Conservation (phyloP, 1,140 invertebrate species). For the Bombus fervidus region DNA sequence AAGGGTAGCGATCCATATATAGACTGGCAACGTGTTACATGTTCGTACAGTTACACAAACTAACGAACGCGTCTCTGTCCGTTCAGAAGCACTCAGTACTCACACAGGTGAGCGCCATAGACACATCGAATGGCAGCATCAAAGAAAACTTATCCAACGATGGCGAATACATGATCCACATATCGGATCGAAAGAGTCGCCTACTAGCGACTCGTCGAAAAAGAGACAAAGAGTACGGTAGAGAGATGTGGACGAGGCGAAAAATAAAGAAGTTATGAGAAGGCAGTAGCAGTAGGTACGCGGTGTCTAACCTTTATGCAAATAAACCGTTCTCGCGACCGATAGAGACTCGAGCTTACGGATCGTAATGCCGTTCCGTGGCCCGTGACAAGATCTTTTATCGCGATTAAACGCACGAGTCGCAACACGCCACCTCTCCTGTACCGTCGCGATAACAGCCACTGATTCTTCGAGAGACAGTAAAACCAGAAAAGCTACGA, state of each 20-base stretch:
- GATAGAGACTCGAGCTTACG: constrained; percentile 62
- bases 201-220: neutral
- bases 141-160: constrained; percentile 43
- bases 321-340: constrained; percentile 66
- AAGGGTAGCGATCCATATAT: constrained; percentile 7
- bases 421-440: constrained; percentile 75
- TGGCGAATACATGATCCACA: constrained; percentile 61
- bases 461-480: constrained; percentile 45
- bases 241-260: constrained; percentile 19
- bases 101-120: neutral
- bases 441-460: constrained; percentile 72
- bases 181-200: constrained; percentile 48
- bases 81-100: neutral
- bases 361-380: constrained; percentile 74
- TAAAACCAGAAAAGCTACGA: constrained; percentile 63
- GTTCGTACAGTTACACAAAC: neutral
- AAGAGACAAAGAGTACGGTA: neutral
- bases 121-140: constrained; percentile 2
- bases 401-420: constrained; percentile 77
- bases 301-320: constrained; percentile 69
- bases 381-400: constrained; percentile 79
- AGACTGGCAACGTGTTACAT: neutral
- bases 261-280: constrained; percentile 69
- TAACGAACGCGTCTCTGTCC: neutral
- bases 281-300: constrained; percentile 16